phyloP scores from a whole-genome alignment of 2,888 invertebrate species.

The Noctua fimbriata region DNA sequence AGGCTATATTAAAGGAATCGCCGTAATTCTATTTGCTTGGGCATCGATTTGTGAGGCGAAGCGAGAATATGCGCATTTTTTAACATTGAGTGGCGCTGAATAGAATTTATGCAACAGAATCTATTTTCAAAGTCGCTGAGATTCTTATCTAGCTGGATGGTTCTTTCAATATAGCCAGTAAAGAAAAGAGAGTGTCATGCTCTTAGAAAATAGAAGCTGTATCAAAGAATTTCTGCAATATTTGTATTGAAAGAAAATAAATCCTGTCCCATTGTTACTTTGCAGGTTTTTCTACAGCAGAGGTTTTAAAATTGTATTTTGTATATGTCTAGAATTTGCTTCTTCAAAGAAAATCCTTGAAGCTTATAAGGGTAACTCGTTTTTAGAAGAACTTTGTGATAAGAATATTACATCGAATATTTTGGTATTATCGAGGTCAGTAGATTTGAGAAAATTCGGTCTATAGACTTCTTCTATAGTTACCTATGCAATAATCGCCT shows the following conservation, averaged over 20 bases:
- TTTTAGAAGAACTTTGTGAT: neutral
- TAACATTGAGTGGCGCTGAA: slow-evolving; percentile 45
- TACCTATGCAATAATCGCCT: neutral
- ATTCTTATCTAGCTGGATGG: slow-evolving; percentile 16
- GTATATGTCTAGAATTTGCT: neutral
- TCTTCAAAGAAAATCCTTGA: neutral
- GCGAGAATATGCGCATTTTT: slow-evolving; percentile 58
- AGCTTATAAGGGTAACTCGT: neutral
- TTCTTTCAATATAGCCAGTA: slow-evolving; percentile 10
- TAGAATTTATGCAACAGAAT: slow-evolving; percentile 51
- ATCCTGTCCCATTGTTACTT: neutral
- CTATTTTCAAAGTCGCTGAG: slow-evolving; percentile 24
- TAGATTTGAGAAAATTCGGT: neutral
- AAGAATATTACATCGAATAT: neutral
- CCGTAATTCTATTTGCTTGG: slow-evolving; percentile 26
- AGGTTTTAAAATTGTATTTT: neutral
- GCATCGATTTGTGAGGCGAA: slow-evolving; percentile 18
- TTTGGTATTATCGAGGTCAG: neutral
- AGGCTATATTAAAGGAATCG: neutral
- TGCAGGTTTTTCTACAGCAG: neutral
- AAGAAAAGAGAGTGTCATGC: neutral
- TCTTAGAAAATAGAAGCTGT: neutral
- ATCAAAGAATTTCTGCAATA: neutral
- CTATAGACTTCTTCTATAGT: neutral
- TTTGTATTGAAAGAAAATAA: neutral